Conservation (phyloP, 2,888 invertebrate genomes). For the Bombylius discolor region DNA sequence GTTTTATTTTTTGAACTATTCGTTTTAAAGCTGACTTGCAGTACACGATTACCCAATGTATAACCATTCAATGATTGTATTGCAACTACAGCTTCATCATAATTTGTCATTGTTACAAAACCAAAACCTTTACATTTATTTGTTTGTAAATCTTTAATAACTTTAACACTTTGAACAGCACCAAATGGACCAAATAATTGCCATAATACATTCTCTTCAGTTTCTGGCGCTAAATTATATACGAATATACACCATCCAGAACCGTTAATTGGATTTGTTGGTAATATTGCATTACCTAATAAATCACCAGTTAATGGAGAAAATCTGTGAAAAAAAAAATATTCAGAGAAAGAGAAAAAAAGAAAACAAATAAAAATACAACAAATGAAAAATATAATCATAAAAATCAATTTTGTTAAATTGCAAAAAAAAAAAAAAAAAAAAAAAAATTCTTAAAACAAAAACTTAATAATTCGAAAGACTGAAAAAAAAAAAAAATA, state of each 20-base stretch:
- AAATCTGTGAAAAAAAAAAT: conserved; percentile 43
- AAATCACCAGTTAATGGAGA: conserved; percentile 72
- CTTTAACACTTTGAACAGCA: conserved; percentile 86
- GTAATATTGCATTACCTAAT: conserved; percentile 56
- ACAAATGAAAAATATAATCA: neutral
- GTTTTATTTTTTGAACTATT: conserved; percentile 57
- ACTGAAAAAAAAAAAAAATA: neutral
- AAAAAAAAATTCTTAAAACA: conserved; percentile 3
- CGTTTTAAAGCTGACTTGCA: conserved; percentile 88
- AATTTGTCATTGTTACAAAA: conserved; percentile 90
- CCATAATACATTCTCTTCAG: conserved; percentile 87
- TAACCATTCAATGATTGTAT: conserved; percentile 87
- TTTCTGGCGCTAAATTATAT: conserved; percentile 84
- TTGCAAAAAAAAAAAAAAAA: neutral
- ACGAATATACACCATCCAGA: conserved; percentile 70
- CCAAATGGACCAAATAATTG: conserved; percentile 90
- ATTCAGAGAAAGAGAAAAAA: neutral
- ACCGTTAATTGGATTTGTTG: conserved; percentile 66
- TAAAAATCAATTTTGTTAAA: no score
- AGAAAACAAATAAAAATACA: neutral
- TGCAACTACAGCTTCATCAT: conserved; percentile 84
- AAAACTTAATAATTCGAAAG: conserved; percentile 2
- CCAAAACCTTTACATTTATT: conserved; percentile 94
- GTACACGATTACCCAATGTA: conserved; percentile 76
- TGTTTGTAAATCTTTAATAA: conserved; percentile 80